phyloP scores from a whole-genome alignment of 53 echinoderm and acorn worm species.

The Glandiceps talaboti region DNA sequence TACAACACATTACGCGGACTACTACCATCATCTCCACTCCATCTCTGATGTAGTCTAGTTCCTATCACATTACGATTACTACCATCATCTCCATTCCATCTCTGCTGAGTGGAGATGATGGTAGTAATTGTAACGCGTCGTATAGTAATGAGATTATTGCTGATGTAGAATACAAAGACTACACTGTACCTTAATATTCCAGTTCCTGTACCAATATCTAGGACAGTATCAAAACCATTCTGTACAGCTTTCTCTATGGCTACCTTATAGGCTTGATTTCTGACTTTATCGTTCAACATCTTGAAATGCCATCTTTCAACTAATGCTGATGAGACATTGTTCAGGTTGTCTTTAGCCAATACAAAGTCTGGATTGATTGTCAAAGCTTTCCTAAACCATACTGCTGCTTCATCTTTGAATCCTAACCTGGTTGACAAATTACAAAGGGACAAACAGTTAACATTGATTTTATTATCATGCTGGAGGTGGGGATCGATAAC shows the following conservation, averaged over 20 bases:
- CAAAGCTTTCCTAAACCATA: constrained; percentile 35
- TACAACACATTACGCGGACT: too few species aligned
- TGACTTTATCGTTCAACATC: constrained; percentile 56
- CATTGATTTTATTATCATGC: too few species aligned
- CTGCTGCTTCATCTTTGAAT: constrained; percentile 29
- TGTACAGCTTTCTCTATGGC: constrained; percentile 39
- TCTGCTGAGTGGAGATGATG: too few species aligned
- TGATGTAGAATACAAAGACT: too few species aligned
- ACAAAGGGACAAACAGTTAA: neutral
- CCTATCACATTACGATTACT: too few species aligned
- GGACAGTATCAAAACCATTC: constrained; percentile 33
- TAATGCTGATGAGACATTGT: constrained; percentile 35
- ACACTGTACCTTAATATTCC: constrained; percentile 66
- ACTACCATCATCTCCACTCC: too few species aligned
- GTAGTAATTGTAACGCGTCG: too few species aligned
- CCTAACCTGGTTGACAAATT: constrained; percentile 30
- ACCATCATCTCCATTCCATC: too few species aligned
- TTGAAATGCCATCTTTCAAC: constrained; percentile 72
- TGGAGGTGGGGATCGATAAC: too few species aligned
- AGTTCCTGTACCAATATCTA: constrained; percentile 75
- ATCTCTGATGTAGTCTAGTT: too few species aligned
- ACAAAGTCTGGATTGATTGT: constrained; percentile 13
- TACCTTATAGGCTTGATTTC: constrained; percentile 41
- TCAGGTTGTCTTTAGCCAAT: constrained; percentile 29
- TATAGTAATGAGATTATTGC: too few species aligned